Evolutionary conservation across 2,113 vertebrate species (phyloP), one percentile per base, ranked within the genome.

Genomic region (Nycticryphes semicollaris): DNA sequence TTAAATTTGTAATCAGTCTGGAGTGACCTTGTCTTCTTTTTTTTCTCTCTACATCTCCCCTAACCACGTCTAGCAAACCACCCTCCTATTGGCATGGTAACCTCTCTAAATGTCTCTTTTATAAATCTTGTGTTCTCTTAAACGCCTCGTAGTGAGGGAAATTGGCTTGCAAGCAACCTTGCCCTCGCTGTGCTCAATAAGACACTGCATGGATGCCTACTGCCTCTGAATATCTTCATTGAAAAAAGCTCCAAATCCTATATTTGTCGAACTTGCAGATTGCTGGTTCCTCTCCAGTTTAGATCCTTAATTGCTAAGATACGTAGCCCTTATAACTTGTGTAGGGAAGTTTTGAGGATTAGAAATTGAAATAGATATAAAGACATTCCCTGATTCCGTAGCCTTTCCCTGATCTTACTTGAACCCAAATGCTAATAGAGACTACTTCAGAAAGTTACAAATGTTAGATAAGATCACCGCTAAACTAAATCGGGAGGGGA

Each of bases 91-190:
- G 91, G 75, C 91, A 51, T 47, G 67, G 48, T 53, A 91, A 77
- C 84, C 41, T 88, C 89, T 87, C 93, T 90, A 66, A 94, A 88
- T 70, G 67, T 67, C 87, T 82, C 73, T 93, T 95, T 82, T 89
- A 85, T 51, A 82, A 93, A 89, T 87, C 89, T 91, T 93, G 74
- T 23, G 45, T 95, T 90, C 89, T 91, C 62, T 56, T 92, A 53
- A 95, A 89, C 0, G 4, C 70, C 92, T 96, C 69, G 25, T 41
- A 86, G 93, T 63, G 79, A 92, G 68, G 68, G 66, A 90, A 84
- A 96, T 89, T 56, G 72, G 84, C 93, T 89, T 91, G 60, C 75
- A 39, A 89, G 92, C 76, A 94, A 79, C 83, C 86, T 89, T 92
- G 73, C 66, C 77, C 80, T 94, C 73, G 3, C 2, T 5, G 56